Evolutionary conservation across 2,888 invertebrate species (phyloP).

Genomic region (Andrena trimmerana): DNA sequence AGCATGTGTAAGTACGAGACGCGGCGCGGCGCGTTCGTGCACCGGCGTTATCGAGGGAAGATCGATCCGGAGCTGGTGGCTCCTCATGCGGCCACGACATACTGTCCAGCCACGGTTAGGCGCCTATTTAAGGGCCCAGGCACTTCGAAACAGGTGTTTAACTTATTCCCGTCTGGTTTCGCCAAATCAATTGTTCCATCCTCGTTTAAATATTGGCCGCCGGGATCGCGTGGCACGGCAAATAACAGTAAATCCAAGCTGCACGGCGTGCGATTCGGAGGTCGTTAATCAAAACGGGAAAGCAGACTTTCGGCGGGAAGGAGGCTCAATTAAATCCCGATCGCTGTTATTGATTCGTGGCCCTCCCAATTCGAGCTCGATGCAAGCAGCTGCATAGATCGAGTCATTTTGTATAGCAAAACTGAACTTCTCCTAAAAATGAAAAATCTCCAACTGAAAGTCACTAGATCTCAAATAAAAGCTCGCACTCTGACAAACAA

Average conservation of each 20-base stretch:
- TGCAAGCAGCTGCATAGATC: no score
- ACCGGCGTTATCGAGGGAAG: slow-evolving; percentile 1
- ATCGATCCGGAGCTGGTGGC: not conserved
- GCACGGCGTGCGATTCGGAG: not conserved
- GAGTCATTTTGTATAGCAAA: no score
- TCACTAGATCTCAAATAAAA: no score
- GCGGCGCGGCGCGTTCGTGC: slow-evolving; percentile 37
- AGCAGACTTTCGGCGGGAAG: slow-evolving; percentile 2
- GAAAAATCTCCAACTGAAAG: no score
- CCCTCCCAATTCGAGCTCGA: no score
- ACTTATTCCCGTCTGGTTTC: not conserved
- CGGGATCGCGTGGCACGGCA: not conserved
- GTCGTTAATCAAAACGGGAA: slow-evolving; percentile 4
- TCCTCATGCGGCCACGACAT: not conserved
- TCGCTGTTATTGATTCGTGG: slow-evolving; percentile 1
- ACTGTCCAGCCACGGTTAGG: not conserved
- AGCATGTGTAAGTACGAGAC: slow-evolving; percentile 65
- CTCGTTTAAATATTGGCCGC: slow-evolving; percentile 1
- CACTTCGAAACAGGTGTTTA: slow-evolving; percentile 1
- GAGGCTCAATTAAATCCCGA: not conserved
- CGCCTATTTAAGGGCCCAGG: not conserved
- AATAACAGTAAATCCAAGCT: not conserved
- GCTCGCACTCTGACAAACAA: no score
- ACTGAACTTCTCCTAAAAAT: no score
- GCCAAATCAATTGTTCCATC: not conserved